phyloP scores from a whole-genome alignment of 1,140 invertebrate species.

The Bombus pascuorum region DNA sequence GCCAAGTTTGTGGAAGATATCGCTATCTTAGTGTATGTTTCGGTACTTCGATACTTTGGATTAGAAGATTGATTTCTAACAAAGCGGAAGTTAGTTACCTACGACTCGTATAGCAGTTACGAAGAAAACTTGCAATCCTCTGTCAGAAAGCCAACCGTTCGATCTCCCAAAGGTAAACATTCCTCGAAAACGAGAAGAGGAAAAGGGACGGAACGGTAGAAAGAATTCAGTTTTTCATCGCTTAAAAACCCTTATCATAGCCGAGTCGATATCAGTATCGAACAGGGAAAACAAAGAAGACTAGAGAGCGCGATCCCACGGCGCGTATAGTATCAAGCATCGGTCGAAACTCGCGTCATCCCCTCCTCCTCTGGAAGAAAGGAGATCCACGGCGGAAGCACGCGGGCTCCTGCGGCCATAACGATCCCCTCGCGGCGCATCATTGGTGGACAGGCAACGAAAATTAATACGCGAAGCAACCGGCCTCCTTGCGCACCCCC shows the following conservation, averaged over 20 bases:
- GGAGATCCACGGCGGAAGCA: constrained; percentile 53
- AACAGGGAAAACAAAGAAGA: not conserved
- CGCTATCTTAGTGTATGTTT: not conserved
- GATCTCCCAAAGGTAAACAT: too few species aligned
- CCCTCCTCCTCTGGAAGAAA: constrained; percentile 12
- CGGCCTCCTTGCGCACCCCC: constrained; percentile 76
- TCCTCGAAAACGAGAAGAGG: not conserved
- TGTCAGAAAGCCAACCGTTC: too few species aligned
- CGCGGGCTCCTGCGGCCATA: constrained; percentile 57
- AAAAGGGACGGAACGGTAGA: not conserved
- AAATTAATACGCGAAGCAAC: constrained; percentile 77
- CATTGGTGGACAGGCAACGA: constrained; percentile 72
- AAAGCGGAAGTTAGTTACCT: too few species aligned
- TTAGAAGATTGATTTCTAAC: not conserved
- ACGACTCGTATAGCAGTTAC: not conserved
- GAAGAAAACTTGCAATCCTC: not conserved
- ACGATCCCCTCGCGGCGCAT: constrained; percentile 65
- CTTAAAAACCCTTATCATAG: not conserved
- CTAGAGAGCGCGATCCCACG: not conserved
- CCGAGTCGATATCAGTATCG: not conserved
- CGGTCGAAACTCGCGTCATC: constrained; percentile 16
- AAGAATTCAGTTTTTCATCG: not conserved
- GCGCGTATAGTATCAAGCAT: not conserved
- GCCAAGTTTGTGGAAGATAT: too few species aligned
- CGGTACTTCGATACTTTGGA: not conserved